These are phyloP conservation scores for Characodon lateralis DNA, from an alignment of 2,797 vertebrate species.

Conservation along the genomic window DNA sequence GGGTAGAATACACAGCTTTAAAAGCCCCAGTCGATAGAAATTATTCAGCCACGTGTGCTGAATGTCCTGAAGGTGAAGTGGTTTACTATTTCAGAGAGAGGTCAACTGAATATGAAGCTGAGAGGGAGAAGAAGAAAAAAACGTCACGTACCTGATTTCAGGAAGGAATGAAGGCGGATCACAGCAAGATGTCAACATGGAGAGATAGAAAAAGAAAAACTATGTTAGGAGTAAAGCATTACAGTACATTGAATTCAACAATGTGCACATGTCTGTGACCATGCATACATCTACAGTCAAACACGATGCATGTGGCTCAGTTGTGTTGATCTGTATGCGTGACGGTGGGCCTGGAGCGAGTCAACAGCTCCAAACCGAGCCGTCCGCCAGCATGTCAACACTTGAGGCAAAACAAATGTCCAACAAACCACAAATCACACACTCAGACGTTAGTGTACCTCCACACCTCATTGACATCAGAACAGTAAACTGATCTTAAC, in stretches of 20 bases:
- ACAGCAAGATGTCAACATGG: slow-evolving; percentile 32
- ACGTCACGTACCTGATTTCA: slow-evolving; percentile 69
- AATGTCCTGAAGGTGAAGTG: slow-evolving; percentile 28
- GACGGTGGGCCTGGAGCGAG: slow-evolving; percentile 6
- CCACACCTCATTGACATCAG: slow-evolving; percentile 16
- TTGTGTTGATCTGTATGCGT: slow-evolving; percentile 18
- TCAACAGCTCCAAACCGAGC: slow-evolving; percentile 43
- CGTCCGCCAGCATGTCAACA: slow-evolving; percentile 39
- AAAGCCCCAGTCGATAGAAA: slow-evolving; percentile 41
- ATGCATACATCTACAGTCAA: slow-evolving; percentile 19
- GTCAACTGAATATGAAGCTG: slow-evolving; percentile 32
- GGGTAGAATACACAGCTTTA: slow-evolving; percentile 31
- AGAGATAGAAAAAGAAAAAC: slow-evolving; percentile 32
- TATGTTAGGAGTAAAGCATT: slow-evolving; percentile 32
- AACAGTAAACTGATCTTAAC: slow-evolving; percentile 32
- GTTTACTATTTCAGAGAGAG: slow-evolving; percentile 40
- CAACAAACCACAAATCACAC: slow-evolving; percentile 39
- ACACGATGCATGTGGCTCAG: slow-evolving; percentile 25
- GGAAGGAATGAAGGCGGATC: slow-evolving; percentile 18
- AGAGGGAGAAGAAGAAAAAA: background rate
- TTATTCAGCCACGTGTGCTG: slow-evolving; percentile 39
- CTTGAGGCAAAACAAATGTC: slow-evolving; percentile 52
- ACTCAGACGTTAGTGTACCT: slow-evolving; percentile 4
- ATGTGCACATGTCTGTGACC: slow-evolving; percentile 23
- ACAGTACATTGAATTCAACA: slow-evolving; percentile 29